phyloP scores from a whole-genome alignment of 1,140 invertebrate species.

The Euwallacea fornicatus region DNA sequence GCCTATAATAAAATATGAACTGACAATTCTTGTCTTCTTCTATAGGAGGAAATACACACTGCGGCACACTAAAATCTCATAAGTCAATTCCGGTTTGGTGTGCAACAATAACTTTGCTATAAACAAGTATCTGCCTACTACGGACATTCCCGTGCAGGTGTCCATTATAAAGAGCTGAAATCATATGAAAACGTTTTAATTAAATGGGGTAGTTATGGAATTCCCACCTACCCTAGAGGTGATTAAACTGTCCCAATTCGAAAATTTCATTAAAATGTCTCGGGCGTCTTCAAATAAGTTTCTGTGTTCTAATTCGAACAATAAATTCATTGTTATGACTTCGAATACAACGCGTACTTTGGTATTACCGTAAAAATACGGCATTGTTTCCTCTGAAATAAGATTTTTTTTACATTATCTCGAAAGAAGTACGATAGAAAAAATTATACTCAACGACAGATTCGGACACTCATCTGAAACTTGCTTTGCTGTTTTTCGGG shows the following conservation, averaged over 20 bases:
- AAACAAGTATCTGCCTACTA: constrained; percentile 39
- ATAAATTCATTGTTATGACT: constrained; percentile 37
- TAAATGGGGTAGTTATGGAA: not conserved
- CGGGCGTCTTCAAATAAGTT: constrained; percentile 8
- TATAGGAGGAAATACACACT: constrained; percentile 23
- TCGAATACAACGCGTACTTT: constrained; percentile 33
- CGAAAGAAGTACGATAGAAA: not conserved
- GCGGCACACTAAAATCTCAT: constrained; percentile 34
- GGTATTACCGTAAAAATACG: constrained; percentile 10
- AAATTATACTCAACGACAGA: not conserved
- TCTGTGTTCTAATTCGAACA: constrained; percentile 31
- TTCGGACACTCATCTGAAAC: not conserved
- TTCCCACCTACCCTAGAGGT: constrained; percentile 34
- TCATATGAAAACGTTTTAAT: not conserved
- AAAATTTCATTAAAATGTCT: constrained; percentile 28
- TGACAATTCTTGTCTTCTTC: not conserved
- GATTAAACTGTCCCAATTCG: constrained; percentile 39
- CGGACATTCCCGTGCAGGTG: not conserved
- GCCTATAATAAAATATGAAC: constrained; percentile 16
- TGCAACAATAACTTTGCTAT: constrained; percentile 28
- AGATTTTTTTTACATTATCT: too few species aligned
- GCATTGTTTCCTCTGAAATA: not conserved
- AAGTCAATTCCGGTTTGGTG: constrained; percentile 24
- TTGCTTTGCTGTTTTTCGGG: not conserved
- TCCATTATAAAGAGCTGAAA: constrained; percentile 30